Percentiles rank a stretch among this genome's conserved stretches.
Evolutionary conservation across 2,113 vertebrate species (phyloP).

Genomic region (Bungarus multicinctus): DNA sequence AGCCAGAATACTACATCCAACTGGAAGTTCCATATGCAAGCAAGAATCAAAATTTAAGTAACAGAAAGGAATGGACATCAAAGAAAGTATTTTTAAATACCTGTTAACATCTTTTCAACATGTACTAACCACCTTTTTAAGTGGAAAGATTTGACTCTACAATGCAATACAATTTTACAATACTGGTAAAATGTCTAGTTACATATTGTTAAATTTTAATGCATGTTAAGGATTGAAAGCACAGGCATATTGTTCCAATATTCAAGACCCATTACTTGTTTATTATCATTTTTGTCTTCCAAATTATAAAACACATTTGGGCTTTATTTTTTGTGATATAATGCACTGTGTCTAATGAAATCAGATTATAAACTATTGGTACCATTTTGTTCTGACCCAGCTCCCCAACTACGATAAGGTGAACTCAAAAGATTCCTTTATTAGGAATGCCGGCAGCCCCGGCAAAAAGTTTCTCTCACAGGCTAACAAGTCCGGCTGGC

Average conservation of each 20-base stretch:
- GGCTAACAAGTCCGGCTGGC: too few species aligned
- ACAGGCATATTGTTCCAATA: not conserved
- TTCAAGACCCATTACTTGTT: not conserved
- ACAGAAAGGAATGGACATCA: slow-evolving; percentile 37
- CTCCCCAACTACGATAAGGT: too few species aligned
- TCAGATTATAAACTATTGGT: not conserved
- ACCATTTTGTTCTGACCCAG: not conserved
- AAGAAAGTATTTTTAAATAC: slow-evolving; percentile 36
- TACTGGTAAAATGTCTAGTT: not conserved
- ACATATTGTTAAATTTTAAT: not conserved
- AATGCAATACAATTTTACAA: not conserved
- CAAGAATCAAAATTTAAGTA: slow-evolving; percentile 12
- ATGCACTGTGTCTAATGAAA: not conserved
- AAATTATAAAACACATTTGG: not conserved
- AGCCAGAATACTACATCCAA: slow-evolving; percentile 22
- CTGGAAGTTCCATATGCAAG: slow-evolving; percentile 26
- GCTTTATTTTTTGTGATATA: not conserved
- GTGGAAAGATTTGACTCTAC: slow-evolving; percentile 25
- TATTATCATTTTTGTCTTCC: not conserved
- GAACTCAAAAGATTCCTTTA: too few species aligned
- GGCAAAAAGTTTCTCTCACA: too few species aligned
- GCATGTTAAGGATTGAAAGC: not conserved
- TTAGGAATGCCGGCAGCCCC: too few species aligned
- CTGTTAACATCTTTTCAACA: slow-evolving; percentile 21
- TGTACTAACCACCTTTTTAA: not conserved